phyloP scores from a whole-genome alignment of 2,797 vertebrate genomes.

The Eutrigla gurnardus region DNA sequence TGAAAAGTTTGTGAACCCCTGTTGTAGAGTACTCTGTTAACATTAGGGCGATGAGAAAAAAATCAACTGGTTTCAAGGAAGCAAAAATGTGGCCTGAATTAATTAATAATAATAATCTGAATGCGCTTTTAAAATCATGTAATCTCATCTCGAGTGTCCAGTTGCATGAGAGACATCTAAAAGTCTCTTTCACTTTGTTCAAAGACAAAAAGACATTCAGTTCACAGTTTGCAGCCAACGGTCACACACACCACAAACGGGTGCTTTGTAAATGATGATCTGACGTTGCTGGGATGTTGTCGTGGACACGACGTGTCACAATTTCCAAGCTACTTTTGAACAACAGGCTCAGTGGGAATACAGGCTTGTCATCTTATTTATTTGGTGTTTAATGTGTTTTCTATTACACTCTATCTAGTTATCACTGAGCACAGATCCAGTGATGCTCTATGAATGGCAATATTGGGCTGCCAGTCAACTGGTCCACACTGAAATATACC shows the following conservation, averaged over 20 bases:
- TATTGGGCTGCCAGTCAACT: background rate
- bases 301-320: slow-evolving; percentile 43
- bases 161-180: slow-evolving; percentile 43
- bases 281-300: slow-evolving; percentile 57
- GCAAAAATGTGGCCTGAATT: background rate
- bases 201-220: slow-evolving; percentile 55
- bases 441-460: slow-evolving; percentile 5
- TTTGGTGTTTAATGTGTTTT: slow-evolving; percentile 13
- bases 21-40: slow-evolving; percentile 1
- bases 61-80: slow-evolving; percentile 7
- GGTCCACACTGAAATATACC: background rate
- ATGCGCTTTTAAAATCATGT: slow-evolving; percentile 8
- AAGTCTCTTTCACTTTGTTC: slow-evolving; percentile 34
- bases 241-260: slow-evolving; percentile 46
- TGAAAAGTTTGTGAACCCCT: too few species aligned
- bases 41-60: slow-evolving; percentile 16
- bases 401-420: background rate
- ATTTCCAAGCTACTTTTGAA: slow-evolving; percentile 52
- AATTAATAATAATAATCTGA: background rate
- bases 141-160: slow-evolving; percentile 17
- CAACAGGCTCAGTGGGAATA: slow-evolving; percentile 31
- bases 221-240: slow-evolving; percentile 35
- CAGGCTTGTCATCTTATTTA: slow-evolving; percentile 28
- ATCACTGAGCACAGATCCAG: slow-evolving; percentile 14
- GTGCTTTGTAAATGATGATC: slow-evolving; percentile 52